Conservation (phyloP, 2,797 vertebrate genomes). For the Gobio occitaniae region DNA sequence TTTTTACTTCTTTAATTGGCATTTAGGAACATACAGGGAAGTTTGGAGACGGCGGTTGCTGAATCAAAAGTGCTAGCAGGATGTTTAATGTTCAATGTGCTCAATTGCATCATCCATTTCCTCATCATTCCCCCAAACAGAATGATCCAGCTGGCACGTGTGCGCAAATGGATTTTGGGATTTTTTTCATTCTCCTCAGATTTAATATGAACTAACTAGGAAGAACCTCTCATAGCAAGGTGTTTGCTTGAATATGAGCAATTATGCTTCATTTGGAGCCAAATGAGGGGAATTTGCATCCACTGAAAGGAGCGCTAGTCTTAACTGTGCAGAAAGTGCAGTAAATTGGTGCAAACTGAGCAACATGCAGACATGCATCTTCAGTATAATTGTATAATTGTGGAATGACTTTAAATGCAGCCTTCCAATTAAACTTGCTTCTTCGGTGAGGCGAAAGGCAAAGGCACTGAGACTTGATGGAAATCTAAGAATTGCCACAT, state of each 20-base stretch:
- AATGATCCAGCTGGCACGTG: constrained; percentile 82
- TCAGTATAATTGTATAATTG: constrained; percentile 88
- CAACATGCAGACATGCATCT: constrained; percentile 85
- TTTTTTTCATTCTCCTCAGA: constrained; percentile 76
- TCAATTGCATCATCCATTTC: constrained; percentile 74
- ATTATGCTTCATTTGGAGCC: constrained; percentile 85
- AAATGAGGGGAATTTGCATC: constrained; percentile 87
- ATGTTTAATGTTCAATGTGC: constrained; percentile 58
- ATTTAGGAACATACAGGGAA: constrained; percentile 49
- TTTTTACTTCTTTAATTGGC: constrained; percentile 46
- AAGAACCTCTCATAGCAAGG: constrained; percentile 85
- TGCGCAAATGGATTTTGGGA: constrained; percentile 76
- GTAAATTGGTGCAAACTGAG: constrained; percentile 85
- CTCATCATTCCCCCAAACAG: constrained; percentile 78
- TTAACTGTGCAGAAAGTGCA: constrained; percentile 86
- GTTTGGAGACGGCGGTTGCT: constrained; percentile 57
- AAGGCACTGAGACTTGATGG: constrained; percentile 80
- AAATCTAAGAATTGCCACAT: constrained; percentile 77
- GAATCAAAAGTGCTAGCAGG: constrained; percentile 61
- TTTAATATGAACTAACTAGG: constrained; percentile 85
- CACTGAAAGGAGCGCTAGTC: constrained; percentile 82
- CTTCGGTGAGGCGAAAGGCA: constrained; percentile 83
- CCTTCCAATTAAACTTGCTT: constrained; percentile 86
- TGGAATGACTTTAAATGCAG: constrained; percentile 84
- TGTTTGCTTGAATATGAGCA: constrained; percentile 86